Base-by-base conservation (phyloP, 2,113 vertebrate genomes). In the Columba livia region DNA sequence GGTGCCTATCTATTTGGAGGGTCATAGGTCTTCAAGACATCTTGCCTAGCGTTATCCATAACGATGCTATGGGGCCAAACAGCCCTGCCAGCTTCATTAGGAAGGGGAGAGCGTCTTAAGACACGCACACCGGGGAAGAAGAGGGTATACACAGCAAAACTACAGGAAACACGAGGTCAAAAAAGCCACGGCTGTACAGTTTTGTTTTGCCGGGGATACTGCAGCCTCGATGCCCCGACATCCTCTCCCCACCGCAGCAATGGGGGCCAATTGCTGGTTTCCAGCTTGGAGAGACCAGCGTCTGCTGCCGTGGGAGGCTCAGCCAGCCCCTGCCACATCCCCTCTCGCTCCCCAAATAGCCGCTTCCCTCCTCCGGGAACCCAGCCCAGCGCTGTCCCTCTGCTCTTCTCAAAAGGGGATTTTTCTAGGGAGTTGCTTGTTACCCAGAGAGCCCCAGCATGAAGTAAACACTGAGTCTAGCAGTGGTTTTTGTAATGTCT, bases 21-120 rank as follows among this genome's bases (percentile, higher is more conserved):
- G 70, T 92, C 42, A 40, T 61, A 89, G 80, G 71, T 93, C 95
- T 94, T 89, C 66, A 17, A 89, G 80, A 65, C 74, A 88, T 95
- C 93, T 92, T 96, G 77, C 94, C 90, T 80, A 65, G 53, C 65
- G 62, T 95, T 95, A 95, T 57, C 69, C 71, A 25, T 70, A 78
- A 78, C 62, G 34, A n/a, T 32, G 79, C 91, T 94, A 92, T 90
- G 29, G 1, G 90, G 58, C 72, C 79, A 71, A 94, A 79, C 89
- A 78, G 66, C 47, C 82, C 79, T 48, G 28, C 89, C 71, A 79
- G 23, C 47, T 51, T 80, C 32, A 90, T 95, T 74, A 70, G 70
- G 34, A 78, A 57, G 83, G 67, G 61, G 82, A 64, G 82, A 90
- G 78, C 0, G 0, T 26, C 88, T 84, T 44, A 94, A 96, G 84